Evolutionary conservation across 2,113 vertebrate species (phyloP).

Genomic region (Hydropotes inermis): DNA sequence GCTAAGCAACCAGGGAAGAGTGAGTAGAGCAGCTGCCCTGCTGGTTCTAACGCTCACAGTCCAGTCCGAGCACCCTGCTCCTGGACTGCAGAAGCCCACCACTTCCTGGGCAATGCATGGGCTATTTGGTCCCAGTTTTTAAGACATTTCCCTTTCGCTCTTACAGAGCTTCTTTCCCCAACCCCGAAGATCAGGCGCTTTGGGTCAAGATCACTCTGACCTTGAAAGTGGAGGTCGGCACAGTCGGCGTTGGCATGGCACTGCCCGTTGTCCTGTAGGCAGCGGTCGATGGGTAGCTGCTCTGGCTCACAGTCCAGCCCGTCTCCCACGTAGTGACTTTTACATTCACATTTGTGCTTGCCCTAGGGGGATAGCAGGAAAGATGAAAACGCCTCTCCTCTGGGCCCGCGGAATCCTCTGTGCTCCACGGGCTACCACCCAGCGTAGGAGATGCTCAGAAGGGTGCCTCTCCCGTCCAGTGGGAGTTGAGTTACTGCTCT

Average conservation of each 20-base stretch:
- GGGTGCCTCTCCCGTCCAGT: background rate
- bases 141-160: background rate
- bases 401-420: background rate
- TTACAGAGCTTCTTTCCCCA: background rate
- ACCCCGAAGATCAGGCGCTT: background rate
- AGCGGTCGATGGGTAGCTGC: conserved; percentile 89
- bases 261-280: conserved; percentile 89
- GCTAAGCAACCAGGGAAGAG: background rate
- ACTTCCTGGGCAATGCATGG: background rate
- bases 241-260: conserved; percentile 90
- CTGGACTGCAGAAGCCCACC: background rate
- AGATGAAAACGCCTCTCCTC: background rate
- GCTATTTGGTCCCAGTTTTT: background rate
- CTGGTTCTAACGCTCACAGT: background rate
- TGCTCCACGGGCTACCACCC: rapidly evolving
- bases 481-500: rapidly evolving
- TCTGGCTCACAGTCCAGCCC: conserved; percentile 87
- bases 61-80: background rate
- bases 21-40: rapidly evolving
- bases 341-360: conserved; percentile 88
- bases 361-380: conserved; percentile 78
- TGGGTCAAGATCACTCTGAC: conserved; percentile 76
- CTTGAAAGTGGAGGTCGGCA: conserved; percentile 91
- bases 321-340: conserved; percentile 89
- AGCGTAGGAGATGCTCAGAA: background rate